phyloP scores from a whole-genome alignment of 1,140 invertebrate species.

The Drosophila albomicans region DNA sequence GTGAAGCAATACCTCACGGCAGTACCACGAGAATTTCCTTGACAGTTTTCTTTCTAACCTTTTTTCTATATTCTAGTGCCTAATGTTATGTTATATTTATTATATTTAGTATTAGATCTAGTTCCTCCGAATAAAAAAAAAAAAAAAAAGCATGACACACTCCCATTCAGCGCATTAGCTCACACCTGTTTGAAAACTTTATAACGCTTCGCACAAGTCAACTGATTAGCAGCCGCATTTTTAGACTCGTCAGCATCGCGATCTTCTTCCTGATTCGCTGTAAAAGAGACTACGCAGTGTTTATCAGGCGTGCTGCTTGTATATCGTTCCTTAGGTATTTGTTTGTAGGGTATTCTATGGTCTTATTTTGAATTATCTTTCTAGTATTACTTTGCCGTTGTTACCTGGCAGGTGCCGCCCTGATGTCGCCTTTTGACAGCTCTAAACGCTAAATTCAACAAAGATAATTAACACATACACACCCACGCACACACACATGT shows the following conservation, averaged over 20 bases:
- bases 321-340: neutral
- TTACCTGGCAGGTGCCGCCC: constrained; percentile 42
- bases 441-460: constrained; percentile 68
- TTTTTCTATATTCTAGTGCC: no score
- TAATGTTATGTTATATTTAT: no score
- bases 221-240: constrained; percentile 34
- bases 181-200: constrained; percentile 40
- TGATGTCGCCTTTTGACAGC: constrained; percentile 62
- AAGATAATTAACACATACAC: constrained; percentile 69
- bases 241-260: neutral
- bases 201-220: constrained; percentile 15
- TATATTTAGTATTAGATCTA: no score
- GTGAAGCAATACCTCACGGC: no score
- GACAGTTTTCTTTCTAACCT: no score
- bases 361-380: neutral
- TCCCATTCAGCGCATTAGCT: constrained; percentile 9
- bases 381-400: constrained; percentile 8
- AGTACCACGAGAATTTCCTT: no score
- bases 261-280: constrained; percentile 15
- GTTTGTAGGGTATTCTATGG: neutral
- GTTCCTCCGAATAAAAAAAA: no score
- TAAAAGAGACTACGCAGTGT: neutral
- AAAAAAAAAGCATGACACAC: neutral
- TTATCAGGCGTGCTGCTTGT: neutral
- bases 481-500: constrained; percentile 29